Evolutionary conservation across 2,113 vertebrate species (phyloP), one percentile per base, ranked within the genome.

Genomic region (Pachypanchax playfairii): DNA sequence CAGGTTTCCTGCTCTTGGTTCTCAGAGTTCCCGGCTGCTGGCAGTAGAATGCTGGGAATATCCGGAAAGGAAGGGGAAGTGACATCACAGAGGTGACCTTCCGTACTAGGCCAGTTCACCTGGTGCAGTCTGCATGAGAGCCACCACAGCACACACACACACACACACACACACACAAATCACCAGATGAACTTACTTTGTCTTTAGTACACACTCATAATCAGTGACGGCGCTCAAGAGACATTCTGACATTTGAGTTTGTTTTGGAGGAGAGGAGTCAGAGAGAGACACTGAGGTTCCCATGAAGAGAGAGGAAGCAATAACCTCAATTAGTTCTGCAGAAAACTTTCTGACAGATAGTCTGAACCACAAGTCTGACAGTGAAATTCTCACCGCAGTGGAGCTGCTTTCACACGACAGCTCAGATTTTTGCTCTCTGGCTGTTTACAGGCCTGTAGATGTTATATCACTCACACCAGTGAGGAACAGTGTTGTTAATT

Each of bases 31-130:
- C 86, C 83, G 87, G 79, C 80, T 85, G 85, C 83, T 88, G 90
- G 80, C 83, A 77, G 87, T 64, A 92, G 89, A 91, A 92, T 91
- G 85, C 91, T 91, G 91, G 90, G 91, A 92, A 92, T 89, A 92
- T 92, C 91, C 91, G 91, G 88, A 91, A 70, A 91, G 91, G 92
- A 92, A 92, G 68, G 77, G 90, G 91, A 91, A 91, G 88, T 92
- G 90, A 90, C 90, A 89, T 89, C 88, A 90, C 86, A 61, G 76
- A 58, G 29, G 24, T 92, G 91, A 92, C 89, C 91, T 92, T 91
- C 90, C 89, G 86, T 78, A 72, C 83, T 65, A 75, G 81, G 82
- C 74, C 80, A 86, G 73, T 88, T 92, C 89, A 92, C 92, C 91
- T 92, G 90, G 88, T 81, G 72, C 63, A 82, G 82, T 73, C 60